Evolutionary conservation across 2,113 vertebrate genomes (phyloP), one percentile per base, ranked within the genome.

Genomic region (Camelus dromedarius): DNA sequence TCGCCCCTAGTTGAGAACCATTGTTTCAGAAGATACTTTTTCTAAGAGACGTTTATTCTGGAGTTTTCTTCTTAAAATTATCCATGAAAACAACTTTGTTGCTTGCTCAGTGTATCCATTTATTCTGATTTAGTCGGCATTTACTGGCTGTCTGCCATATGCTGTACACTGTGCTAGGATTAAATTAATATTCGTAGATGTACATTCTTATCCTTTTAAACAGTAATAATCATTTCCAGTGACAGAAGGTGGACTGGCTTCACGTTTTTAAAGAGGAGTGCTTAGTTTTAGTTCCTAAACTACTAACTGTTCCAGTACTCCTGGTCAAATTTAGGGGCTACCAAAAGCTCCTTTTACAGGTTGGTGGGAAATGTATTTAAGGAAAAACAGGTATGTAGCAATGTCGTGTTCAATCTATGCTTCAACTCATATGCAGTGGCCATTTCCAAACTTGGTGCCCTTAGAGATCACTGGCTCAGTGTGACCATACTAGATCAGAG

Each of bases 41-140:
- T 84, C 20, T 54, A 48, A 64, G 35, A 85, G 13, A 38, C 22
- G 42, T 69, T 93, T 90, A 81, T 95, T 86, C 12, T 64, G 52
- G n/a, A 77, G 58, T 62, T 91, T 91, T 84, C 50, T 62, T 84
- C 32, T 88, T 92, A 84, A 52, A 91, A 73, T 83, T 72, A 50
- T 72, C 56, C 15, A 26, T 42, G 35, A 81, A 80, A 69, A n/a
- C 46, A 81, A 54, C 19, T 35, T 38, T 48, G 35, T 67, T 76
- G 3, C 38, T 1, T 92, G 60, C 11, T 42, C 77, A 77, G 10
- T 73, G 22, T 80, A 66, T 76, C 8, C 26, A 35, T 86, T 72
- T 75, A 64, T 88, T 70, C 46, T 22, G 56, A 8, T 81, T 87
- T 67, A 62, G 1, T 14, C 42, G 42, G 13, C 35, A 81, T 58